These are phyloP conservation scores for Latheticus oryzae DNA, from an alignment of 2,888 invertebrate species.

Conservation along the genomic window DNA sequence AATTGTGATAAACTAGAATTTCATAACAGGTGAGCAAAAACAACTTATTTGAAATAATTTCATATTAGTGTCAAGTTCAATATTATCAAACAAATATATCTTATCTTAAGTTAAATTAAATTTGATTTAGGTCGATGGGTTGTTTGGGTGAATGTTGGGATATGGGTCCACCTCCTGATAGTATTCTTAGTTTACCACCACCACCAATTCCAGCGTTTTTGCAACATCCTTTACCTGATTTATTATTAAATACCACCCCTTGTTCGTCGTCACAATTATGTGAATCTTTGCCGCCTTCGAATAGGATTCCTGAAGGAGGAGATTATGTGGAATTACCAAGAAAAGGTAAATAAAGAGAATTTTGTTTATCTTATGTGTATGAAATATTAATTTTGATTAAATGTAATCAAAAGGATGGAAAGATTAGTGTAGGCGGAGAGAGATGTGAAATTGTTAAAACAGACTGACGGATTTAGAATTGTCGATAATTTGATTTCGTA, in stretches of 20 bases:
- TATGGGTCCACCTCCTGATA: constrained; percentile 84
- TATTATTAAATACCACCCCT: constrained; percentile 69
- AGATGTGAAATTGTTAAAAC: too few relatives aligned
- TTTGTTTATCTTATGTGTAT: background rate
- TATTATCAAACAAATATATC: constrained; percentile 8
- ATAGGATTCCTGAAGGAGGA: constrained; percentile 56
- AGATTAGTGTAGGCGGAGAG: too few relatives aligned
- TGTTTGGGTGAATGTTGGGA: constrained; percentile 72
- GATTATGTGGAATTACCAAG: constrained; percentile 85
- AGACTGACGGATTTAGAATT: too few relatives aligned
- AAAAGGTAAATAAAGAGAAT: constrained; percentile 69
- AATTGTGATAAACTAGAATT: too few relatives aligned
- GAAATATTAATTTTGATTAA: too few relatives aligned
- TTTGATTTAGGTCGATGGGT: constrained; percentile 63
- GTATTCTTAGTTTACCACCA: constrained; percentile 85
- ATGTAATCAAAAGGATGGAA: too few relatives aligned
- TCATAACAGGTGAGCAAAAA: constrained; percentile 1
- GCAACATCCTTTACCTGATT: constrained; percentile 65
- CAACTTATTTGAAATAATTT: constrained; percentile 1
- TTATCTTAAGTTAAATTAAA: constrained; percentile 6
- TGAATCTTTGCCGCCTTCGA: constrained; percentile 67
- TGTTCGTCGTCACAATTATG: constrained; percentile 75
- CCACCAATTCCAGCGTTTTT: constrained; percentile 86
- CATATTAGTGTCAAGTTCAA: constrained; percentile 21
- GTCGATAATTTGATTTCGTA: too few relatives aligned